A percentile compares a stretch with the other conserved stretches of the same genome.
Conservation (phyloP, 2,888 invertebrate genomes). For the Stenurella melanura region DNA sequence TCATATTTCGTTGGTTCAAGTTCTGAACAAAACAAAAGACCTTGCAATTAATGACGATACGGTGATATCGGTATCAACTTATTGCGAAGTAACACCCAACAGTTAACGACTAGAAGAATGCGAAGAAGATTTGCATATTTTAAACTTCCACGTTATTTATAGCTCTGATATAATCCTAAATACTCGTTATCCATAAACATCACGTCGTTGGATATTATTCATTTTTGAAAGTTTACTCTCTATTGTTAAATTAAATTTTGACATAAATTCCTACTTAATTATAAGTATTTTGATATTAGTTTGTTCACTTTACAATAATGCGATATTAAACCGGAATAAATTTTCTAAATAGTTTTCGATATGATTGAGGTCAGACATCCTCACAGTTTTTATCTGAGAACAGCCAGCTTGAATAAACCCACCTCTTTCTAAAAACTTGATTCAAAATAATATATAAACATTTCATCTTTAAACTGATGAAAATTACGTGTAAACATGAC, state of each 20-base stretch:
- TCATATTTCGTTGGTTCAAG: neutral
- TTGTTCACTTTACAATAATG: too few species aligned
- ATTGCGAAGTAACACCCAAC: neutral
- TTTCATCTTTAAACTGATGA: too few species aligned
- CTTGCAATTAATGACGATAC: neutral
- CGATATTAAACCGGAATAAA: too few species aligned
- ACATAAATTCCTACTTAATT: neutral
- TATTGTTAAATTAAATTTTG: neutral
- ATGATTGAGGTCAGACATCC: too few species aligned
- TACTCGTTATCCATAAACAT: neutral
- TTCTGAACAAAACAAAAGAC: neutral
- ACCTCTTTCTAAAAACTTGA: too few species aligned
- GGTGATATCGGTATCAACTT: slow-evolving; percentile 5
- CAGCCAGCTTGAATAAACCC: too few species aligned
- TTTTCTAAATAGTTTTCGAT: too few species aligned
- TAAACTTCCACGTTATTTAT: neutral
- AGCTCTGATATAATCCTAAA: neutral
- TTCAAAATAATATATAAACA: too few species aligned
- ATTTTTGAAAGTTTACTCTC: neutral
- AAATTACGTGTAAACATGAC: too few species aligned
- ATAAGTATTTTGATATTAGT: neutral
- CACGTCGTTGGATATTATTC: neutral
- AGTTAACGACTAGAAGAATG: neutral
- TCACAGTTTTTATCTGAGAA: too few species aligned
- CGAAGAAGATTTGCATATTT: slow-evolving; percentile 1